Evolutionary conservation across 2,888 invertebrate species (phyloP).

Genomic region (Odontomyia ornata): DNA sequence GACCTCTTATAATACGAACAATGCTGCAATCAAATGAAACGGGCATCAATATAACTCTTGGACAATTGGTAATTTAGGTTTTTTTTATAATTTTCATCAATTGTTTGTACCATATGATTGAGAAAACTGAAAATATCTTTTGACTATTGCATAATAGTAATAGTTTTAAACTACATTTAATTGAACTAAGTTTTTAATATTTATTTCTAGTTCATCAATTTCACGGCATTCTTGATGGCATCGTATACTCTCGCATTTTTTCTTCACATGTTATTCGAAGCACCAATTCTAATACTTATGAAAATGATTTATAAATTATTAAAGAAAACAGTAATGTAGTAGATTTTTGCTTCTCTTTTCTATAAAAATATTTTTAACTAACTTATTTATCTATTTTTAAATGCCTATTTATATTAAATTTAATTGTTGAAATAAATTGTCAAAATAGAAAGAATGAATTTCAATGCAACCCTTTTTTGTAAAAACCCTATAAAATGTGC

Average conservation of each 20-base stretch:
- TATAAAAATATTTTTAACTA: neutral
- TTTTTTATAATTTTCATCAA: neutral
- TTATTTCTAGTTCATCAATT: constrained; percentile 66
- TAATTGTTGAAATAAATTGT: too few species aligned
- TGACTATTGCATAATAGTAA: too few species aligned
- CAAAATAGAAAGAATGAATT: too few species aligned
- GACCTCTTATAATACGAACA: constrained; percentile 65
- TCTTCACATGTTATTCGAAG: constrained; percentile 69
- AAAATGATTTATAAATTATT: constrained; percentile 33
- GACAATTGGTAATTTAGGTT: constrained; percentile 66
- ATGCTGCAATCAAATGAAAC: constrained; percentile 65
- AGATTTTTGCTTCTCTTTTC: neutral
- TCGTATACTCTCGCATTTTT: constrained; percentile 64
- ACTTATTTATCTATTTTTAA: constrained; percentile 2
- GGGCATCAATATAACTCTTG: constrained; percentile 64
- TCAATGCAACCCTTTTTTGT: too few species aligned
- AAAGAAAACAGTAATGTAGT: constrained; percentile 10
- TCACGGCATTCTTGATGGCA: constrained; percentile 65
- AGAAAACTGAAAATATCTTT: neutral
- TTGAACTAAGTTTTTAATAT: too few species aligned
- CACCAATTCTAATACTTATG: constrained; percentile 68
- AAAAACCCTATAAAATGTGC: too few species aligned
- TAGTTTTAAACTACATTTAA: too few species aligned
- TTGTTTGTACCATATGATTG: too few species aligned
- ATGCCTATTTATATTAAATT: neutral